phyloP scores from a whole-genome alignment of 2,113 vertebrate genomes.

The Dasypus novemcinctus region DNA sequence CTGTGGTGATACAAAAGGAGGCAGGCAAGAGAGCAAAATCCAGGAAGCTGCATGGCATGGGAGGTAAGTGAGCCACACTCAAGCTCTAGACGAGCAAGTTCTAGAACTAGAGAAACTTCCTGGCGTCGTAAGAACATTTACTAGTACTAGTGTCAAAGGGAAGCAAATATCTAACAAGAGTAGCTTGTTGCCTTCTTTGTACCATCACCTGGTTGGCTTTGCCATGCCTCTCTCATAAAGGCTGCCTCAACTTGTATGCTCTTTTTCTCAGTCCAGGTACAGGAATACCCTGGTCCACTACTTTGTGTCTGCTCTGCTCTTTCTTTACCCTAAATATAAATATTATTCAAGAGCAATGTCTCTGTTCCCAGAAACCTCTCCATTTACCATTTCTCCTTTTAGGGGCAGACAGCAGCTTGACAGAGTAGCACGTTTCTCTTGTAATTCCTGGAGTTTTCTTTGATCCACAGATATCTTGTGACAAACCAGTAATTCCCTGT shows the following conservation, averaged over 20 bases:
- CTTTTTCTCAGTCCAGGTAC: neutral
- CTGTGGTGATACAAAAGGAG: accelerated
- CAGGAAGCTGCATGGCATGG: no score
- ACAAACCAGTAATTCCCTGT: neutral
- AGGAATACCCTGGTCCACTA: neutral
- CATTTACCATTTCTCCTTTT: neutral
- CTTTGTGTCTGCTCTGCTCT: neutral
- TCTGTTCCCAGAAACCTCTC: neutral
- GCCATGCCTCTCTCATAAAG: neutral
- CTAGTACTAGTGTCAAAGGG: neutral
- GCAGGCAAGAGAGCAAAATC: neutral
- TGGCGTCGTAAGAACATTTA: neutral
- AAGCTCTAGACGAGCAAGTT: neutral
- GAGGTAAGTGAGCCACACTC: neutral
- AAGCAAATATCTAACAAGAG: neutral
- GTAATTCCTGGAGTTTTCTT: neutral
- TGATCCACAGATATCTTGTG: neutral
- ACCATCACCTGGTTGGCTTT: neutral
- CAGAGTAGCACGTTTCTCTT: neutral
- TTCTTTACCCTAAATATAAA: slow-evolving; percentile 6
- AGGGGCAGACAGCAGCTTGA: neutral
- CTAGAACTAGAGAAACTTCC: neutral
- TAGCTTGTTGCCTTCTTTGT: neutral
- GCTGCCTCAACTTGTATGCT: accelerated
- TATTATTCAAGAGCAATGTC: neutral